Evolutionary conservation across 2,113 vertebrate species (phyloP).

Genomic region (Nothoprocta pentlandii): DNA sequence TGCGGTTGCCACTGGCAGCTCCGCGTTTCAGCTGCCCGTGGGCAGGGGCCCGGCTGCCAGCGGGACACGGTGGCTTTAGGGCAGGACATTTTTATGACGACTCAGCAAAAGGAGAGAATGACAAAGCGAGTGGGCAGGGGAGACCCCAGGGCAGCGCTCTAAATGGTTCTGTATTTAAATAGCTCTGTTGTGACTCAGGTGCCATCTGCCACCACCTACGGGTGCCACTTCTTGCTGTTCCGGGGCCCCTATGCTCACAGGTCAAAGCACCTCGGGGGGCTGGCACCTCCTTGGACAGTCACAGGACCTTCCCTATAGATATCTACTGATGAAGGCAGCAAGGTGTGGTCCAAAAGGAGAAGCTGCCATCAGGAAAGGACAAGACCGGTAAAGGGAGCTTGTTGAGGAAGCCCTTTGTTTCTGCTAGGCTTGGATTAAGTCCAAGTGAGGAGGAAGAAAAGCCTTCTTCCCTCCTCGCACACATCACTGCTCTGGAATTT

Average conservation of each 20-base stretch:
- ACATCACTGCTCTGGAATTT: neutral
- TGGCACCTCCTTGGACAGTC: neutral
- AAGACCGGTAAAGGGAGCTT: neutral
- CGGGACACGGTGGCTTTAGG: accelerated
- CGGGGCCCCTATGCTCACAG: too few species aligned
- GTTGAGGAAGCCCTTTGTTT: neutral
- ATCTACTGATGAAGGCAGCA: too few species aligned
- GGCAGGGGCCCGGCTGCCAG: neutral
- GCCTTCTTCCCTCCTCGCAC: neutral
- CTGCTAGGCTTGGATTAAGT: neutral
- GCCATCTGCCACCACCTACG: accelerated
- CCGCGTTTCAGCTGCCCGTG: neutral
- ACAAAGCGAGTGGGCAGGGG: neutral
- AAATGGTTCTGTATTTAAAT: neutral
- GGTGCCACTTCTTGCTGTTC: too few species aligned
- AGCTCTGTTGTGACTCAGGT: neutral
- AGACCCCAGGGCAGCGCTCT: neutral
- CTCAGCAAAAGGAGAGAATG: slow-evolving; percentile 6
- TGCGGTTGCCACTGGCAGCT: accelerated
- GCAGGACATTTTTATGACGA: neutral
- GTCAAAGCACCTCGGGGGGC: neutral
- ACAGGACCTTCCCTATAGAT: too few species aligned
- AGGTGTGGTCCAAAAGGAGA: too few species aligned
- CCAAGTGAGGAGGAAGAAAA: neutral
- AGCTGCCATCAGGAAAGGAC: neutral